Percentiles rank a stretch among this genome's conserved stretches.
phyloP scores from a whole-genome alignment of 1,140 invertebrate species.

The Caenorhabditis inopinata region DNA sequence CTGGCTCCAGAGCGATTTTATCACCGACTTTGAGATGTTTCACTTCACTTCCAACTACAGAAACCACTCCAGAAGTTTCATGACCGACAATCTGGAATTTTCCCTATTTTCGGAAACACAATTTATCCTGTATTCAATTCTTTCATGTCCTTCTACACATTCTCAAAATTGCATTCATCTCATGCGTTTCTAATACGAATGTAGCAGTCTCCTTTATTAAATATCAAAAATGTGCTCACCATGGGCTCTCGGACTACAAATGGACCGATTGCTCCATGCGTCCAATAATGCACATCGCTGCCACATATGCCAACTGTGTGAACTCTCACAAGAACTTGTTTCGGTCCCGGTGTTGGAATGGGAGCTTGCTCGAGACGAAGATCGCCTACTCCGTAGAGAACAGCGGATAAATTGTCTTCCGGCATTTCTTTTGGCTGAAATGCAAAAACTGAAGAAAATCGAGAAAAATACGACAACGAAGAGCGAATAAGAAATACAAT shows the following conservation, averaged over 20 bases:
- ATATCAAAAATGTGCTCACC: too few species aligned
- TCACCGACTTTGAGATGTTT: constrained; percentile 77
- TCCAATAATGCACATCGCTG: constrained; percentile 88
- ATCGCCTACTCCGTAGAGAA: constrained; percentile 35
- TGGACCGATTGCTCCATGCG: constrained; percentile 78
- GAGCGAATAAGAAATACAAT: too few species aligned
- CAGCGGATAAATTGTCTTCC: constrained; percentile 37
- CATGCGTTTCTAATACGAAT: too few species aligned
- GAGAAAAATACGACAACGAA: too few species aligned
- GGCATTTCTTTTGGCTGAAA: too few species aligned
- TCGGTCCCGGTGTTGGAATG: constrained; percentile 14
- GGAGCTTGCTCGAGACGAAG: constrained; percentile 35
- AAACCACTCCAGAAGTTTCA: constrained; percentile 79
- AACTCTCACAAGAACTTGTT: constrained; percentile 70
- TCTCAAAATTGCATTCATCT: too few species aligned
- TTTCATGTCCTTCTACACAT: too few species aligned
- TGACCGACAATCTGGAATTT: constrained; percentile 75
- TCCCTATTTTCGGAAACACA: background rate
- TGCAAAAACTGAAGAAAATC: too few species aligned
- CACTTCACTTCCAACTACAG: constrained; percentile 74
- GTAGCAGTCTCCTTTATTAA: too few species aligned
- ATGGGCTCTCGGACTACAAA: constrained; percentile 81
- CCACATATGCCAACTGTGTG: constrained; percentile 90
- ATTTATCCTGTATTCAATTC: too few species aligned
- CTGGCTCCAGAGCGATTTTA: constrained; percentile 88